Evolutionary conservation across 2,797 vertebrate genomes (phyloP), one percentile per base, ranked within the genome.

Genomic region (Sebastes minor): DNA sequence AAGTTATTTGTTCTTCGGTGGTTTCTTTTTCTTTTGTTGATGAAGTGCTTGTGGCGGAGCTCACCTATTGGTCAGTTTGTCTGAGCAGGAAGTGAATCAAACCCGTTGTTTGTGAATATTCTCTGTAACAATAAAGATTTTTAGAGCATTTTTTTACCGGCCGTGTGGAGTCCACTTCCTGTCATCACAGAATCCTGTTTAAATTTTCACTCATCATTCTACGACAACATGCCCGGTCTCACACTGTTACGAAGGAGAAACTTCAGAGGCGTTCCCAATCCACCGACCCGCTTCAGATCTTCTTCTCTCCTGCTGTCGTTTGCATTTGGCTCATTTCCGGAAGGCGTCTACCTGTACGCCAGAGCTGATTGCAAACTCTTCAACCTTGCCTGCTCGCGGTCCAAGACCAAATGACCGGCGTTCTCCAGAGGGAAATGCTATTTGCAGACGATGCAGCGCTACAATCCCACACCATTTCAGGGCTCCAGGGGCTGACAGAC

Each of bases 81-180:
- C n/a, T 65, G 25, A 71, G 16, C 71, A 42, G 77, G 74, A 80
- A 65, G 73, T 66, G 22, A 77, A 30, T 38, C 32, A 32, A 42
- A 65, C 53, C 33, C 5, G 35, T 38, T 84, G 80, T 90, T 90
- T 89, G 90, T 92, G 71, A 88, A 88, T 89, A 84, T 83, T 90
- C 80, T 87, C 84, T 88, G 76, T 61, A 84, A 81, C 80, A 90
- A 92, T 93, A 94, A 93, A 91, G 85, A 49, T 86, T 84, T 89
- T 91, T 91, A 92, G 86, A 91, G 69, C 71, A 76, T 85, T 83
- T 90, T 86, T 86, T 81, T 61, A 82, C 38, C 8, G 1, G 4
- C 53, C 0, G 65, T 42, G 67, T 80, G 25, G 55, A 18, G 4
- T 76, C 20, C 20, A 18, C 69, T 79, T 76, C 33, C 33, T 33